Evolutionary conservation across 2,113 vertebrate species (phyloP).

Genomic region (Ailuropoda melanoleuca): DNA sequence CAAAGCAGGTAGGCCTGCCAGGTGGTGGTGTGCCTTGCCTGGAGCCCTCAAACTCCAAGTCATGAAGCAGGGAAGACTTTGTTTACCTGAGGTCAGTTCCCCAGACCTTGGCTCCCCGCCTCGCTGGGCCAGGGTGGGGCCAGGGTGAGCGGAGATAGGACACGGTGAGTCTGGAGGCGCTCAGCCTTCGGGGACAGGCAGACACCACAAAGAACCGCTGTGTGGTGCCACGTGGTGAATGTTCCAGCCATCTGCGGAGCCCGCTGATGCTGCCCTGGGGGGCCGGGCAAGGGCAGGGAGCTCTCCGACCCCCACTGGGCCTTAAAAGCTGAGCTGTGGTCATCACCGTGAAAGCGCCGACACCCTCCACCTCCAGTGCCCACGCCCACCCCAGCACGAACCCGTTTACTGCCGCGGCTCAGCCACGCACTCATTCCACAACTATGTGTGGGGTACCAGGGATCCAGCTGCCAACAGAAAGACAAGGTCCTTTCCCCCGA

Average conservation of each 20-base stretch:
- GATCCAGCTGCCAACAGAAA: not conserved
- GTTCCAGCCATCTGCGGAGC: rapidly evolving
- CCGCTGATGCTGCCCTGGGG: not conserved
- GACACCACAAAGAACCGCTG: not conserved
- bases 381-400: not conserved
- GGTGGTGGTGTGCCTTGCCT: not conserved
- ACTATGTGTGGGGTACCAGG: rapidly evolving
- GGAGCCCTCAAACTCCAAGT: not conserved
- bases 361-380: not conserved
- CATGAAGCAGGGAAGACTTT: not conserved
- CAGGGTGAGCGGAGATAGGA: not conserved
- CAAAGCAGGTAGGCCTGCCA: not conserved
- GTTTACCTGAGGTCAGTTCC: not conserved
- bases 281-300: not conserved
- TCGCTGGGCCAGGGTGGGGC: not conserved
- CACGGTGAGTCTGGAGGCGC: not conserved
- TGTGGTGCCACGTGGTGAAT: rapidly evolving
- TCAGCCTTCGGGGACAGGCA: not conserved
- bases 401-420: not conserved
- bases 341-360: not conserved
- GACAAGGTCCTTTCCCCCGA: not conserved
- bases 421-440: rapidly evolving
- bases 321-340: not conserved
- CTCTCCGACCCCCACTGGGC: not conserved
- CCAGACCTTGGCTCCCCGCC: not conserved